Percentiles rank a stretch among this genome's conserved stretches.
phyloP scores from a whole-genome alignment of 2,797 vertebrate genomes.

The Mastacembelus armatus region DNA sequence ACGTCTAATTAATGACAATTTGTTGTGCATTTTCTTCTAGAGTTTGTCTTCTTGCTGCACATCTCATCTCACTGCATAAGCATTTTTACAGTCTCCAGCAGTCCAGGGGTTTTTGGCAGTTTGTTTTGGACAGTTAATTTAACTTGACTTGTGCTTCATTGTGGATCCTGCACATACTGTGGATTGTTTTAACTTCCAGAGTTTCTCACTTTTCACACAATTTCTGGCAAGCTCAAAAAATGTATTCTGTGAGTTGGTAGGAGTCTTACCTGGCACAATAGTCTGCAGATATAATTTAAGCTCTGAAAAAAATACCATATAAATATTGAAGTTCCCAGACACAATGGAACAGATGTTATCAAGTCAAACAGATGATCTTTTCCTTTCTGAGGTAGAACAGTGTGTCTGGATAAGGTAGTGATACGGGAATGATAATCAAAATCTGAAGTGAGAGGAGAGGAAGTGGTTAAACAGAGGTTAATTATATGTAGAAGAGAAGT shows the following conservation, averaged over 20 bases:
- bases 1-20: slow-evolving; percentile 16
- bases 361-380: slow-evolving; percentile 9
- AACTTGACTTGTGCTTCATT: slow-evolving; percentile 22
- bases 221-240: slow-evolving; percentile 8
- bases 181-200: slow-evolving; percentile 15
- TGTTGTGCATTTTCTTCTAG: not conserved
- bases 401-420: slow-evolving; percentile 30
- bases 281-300: too few species aligned
- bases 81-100: slow-evolving; percentile 17
- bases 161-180: slow-evolving; percentile 10
- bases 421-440: slow-evolving; percentile 32
- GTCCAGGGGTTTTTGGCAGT: slow-evolving; percentile 22
- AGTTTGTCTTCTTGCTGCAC: slow-evolving; percentile 11
- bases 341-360: too few species aligned
- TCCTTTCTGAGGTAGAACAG: not conserved
- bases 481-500: too few species aligned
- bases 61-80: slow-evolving; percentile 21
- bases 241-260: not conserved
- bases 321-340: too few species aligned
- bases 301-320: too few species aligned
- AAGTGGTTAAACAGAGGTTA: slow-evolving; percentile 63
- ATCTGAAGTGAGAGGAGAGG: slow-evolving; percentile 48
- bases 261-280: not conserved
- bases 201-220: slow-evolving; percentile 19
- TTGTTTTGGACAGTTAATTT: slow-evolving; percentile 41